Evolutionary conservation across 1,140 invertebrate genomes (phyloP).

Genomic region (Cyclina sinensis): DNA sequence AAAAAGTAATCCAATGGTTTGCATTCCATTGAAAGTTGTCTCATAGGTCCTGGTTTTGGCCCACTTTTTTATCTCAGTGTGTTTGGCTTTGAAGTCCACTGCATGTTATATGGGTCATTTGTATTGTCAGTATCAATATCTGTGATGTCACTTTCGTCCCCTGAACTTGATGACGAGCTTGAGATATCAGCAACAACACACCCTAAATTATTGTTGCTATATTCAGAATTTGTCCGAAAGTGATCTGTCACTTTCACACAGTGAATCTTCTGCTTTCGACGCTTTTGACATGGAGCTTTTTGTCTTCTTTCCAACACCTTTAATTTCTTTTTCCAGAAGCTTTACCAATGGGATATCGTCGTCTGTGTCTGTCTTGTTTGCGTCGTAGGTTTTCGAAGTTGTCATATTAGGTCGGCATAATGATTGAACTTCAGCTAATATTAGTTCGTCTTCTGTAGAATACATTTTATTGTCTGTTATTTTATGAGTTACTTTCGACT

Average conservation of each 20-base stretch:
- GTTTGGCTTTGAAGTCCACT: background rate
- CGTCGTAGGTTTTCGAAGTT: background rate
- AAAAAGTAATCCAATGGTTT: constrained; percentile 30
- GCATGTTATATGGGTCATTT: background rate
- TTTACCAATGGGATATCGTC: background rate
- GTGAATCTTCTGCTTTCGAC: background rate
- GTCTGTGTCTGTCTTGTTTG: background rate
- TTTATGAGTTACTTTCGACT: background rate
- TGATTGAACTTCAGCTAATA: background rate
- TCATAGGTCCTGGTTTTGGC: background rate
- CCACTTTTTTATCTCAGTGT: background rate
- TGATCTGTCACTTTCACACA: background rate
- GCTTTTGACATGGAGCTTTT: background rate
- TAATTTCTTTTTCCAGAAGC: background rate
- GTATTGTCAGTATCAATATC: background rate
- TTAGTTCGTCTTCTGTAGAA: background rate
- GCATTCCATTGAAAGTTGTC: background rate
- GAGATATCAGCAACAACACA: background rate
- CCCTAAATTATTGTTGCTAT: background rate
- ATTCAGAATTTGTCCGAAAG: background rate
- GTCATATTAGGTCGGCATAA: background rate
- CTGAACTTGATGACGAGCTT: background rate
- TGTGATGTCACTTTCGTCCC: background rate
- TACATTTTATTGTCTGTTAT: background rate
- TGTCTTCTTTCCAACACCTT: background rate